Conservation (phyloP, 1,140 invertebrate species). For the Tribolium madens region DNA sequence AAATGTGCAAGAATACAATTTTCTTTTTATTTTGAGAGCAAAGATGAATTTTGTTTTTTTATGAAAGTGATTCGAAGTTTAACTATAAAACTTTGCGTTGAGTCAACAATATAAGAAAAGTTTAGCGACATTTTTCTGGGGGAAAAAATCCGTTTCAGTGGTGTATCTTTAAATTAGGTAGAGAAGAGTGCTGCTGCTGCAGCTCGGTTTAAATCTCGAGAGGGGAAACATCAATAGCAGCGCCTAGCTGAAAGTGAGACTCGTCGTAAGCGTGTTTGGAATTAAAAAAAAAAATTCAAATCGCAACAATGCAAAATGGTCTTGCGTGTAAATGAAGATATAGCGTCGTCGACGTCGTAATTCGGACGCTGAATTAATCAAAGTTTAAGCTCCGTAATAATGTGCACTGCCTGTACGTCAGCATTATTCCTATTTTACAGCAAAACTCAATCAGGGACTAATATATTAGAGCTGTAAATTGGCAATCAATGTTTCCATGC, state of each 20-base stretch:
- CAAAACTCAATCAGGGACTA: conserved; percentile 67
- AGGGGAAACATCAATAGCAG: conserved; percentile 27
- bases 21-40: conserved; percentile 5
- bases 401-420: conserved; percentile 64
- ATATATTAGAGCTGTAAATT: conserved; percentile 68
- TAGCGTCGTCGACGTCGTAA: conserved; percentile 58
- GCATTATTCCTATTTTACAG: conserved; percentile 67
- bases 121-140: conserved; percentile 1
- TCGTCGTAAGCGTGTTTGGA: conserved; percentile 6
- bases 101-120: conserved; percentile 24
- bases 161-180: conserved; percentile 23
- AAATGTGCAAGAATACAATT: conserved; percentile 12
- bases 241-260: neutral
- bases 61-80: conserved; percentile 18
- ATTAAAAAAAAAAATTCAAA: conserved; percentile 16
- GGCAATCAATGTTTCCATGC: conserved; percentile 67
- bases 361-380: conserved; percentile 65
- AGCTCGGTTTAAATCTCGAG: conserved; percentile 5
- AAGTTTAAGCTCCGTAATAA: conserved; percentile 67
- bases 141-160: conserved; percentile 11
- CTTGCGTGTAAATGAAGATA: conserved; percentile 61
- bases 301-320: conserved; percentile 2
- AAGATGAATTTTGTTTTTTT: conserved; percentile 11
- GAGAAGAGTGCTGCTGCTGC: neutral
- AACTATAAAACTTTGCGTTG: conserved; percentile 26